Evolutionary conservation across 2,113 vertebrate genomes (phyloP), one percentile per base, ranked within the genome.

Genomic region (Pandion haliaetus): DNA sequence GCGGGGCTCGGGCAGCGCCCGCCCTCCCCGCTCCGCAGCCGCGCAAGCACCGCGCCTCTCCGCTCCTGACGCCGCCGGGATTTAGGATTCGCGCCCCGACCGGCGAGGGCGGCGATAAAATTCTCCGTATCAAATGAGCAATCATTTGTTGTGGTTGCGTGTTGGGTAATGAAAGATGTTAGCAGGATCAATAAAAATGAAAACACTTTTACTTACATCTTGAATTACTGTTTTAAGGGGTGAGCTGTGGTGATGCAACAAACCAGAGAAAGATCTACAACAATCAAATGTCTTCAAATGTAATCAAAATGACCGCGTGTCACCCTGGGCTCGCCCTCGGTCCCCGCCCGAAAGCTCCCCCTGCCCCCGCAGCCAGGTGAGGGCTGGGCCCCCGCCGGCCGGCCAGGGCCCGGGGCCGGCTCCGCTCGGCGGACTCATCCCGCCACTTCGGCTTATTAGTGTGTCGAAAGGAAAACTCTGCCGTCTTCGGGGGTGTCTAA

Each of bases 171-270:
- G 98, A 98, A 98, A 98, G 98, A 98, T 97, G 98, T 98, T 98
- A 97, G 98, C 79, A 45, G 96, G 97, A 98, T 98, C 98, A 98
- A 98, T 98, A 98, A 98, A 98, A 98, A 98, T 98, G 98, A 98
- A 98, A 98, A 98, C 98, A 98, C 98, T 98, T 98, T 98, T 98
- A 98, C 98, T 98, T 98, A 98, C 97, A 98, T 98, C 98, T 98
- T 98, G 97, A 98, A 96, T 98, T 98, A 98, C 98, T 98, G 98
- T 98, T 98, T 98, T 98, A 98, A 98, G 97, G 93, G 85, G 70
- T 44, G 91, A 96, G 92, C 50, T 66, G 95, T 90, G 96, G 93
- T 88, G 88, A 96, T 92, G 93, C 93, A 96, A 93, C 86, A 95
- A 97, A 98, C 93, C 97, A 97, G 96, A 95, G 95, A 93, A 93